Evolutionary conservation across 2,888 invertebrate genomes (phyloP), one percentile per base, ranked within the genome.

Genomic region (Leptarthrus brevirostris): DNA sequence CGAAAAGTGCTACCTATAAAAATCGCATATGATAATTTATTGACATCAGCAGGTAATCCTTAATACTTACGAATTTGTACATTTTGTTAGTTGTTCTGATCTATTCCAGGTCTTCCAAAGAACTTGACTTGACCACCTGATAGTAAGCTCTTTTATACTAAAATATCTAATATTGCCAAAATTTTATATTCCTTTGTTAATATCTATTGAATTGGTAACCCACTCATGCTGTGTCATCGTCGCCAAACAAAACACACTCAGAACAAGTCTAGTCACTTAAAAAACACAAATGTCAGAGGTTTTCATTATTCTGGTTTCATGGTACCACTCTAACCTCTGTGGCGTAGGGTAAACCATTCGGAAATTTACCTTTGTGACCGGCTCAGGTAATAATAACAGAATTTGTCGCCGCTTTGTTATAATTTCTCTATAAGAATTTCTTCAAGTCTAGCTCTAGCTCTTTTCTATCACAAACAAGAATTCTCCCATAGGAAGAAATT

Each of bases 281-380:
- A 52, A 73, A 58, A 22, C 72, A n/a, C 69, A 75, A 75, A 75
- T 73, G 75, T 69, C 75, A 75, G 61, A 75, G 73, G 73, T 75
- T 53, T 30, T 14, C 16, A 56, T 47, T 61, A 73, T 71, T 75
- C 75, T 75, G 70, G 75, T 73, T 71, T 69, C 24, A 47, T 58
- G 72, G 26, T 40, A 47, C 36, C 16, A 36, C 40, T 40, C 40
- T 12, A 40, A 40, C 40, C 40, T 40, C 40, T 40, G 8, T 0
- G n/a, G 40, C 12, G 6, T n/a, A 40, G 40, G 40, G 40, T 12
- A 1, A 3, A 1, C 6, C 6, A 40, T 3, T 40, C 40, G n/a
- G 40, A 6, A 40, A 12, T 12, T 40, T 0, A 40, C 40, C 40
- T 40, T 40, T 40, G 40, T 40, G n/a, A 12, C 40, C 40, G 6